Evolutionary conservation across 1,140 invertebrate species (phyloP), one percentile per base, ranked within the genome.

Genomic region (Heliconius melpomene): DNA sequence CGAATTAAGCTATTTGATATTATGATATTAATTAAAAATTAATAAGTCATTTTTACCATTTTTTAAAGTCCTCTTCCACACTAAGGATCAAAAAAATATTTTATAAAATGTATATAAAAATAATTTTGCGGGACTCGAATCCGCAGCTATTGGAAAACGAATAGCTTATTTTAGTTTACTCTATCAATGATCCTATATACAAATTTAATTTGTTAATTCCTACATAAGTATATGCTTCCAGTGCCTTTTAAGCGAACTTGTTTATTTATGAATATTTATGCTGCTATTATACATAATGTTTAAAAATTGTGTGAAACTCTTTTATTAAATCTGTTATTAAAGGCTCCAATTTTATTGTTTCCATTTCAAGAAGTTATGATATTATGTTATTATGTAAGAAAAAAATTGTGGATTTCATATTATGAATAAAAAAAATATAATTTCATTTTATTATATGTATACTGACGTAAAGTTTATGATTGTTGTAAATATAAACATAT

Each of bases 401-500:
- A 52, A 23, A 23, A 23, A 60, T 60, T 23, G 54, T 60, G 54
- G 11, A 57, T 20, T 57, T 20, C 20, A n/a, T 60, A 29, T 29
- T 23, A 66, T 29, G 13, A 29, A 66, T 26, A 6, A 16, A 66
- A 66, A 29, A 26, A 7, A 29, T 29, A 57, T 23, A 16, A 60
- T n/a, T 3, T 60, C 20, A 60, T 3, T 60, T 13, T 60, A 60
- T n/a, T 60, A 60, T 66, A 29, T 66, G 60, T 66, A 66, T 66
- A 66, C 60, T 66, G 26, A 66, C 13, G 26, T n/a, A 29, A 66
- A 66, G 26, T 66, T 66, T 66, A 66, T 66, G 8, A 11, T 26
- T 66, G 60, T 66, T 66, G 60, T 66, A 66, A 66, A 66, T 66
- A 66, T 66, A 66, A 66, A 66, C 60, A 29, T 26, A 23, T 60